Percentiles rank a stretch among this genome's conserved stretches.
Evolutionary conservation across 1,140 invertebrate genomes (phyloP).

Genomic region (Dendroctonus ponderosae): DNA sequence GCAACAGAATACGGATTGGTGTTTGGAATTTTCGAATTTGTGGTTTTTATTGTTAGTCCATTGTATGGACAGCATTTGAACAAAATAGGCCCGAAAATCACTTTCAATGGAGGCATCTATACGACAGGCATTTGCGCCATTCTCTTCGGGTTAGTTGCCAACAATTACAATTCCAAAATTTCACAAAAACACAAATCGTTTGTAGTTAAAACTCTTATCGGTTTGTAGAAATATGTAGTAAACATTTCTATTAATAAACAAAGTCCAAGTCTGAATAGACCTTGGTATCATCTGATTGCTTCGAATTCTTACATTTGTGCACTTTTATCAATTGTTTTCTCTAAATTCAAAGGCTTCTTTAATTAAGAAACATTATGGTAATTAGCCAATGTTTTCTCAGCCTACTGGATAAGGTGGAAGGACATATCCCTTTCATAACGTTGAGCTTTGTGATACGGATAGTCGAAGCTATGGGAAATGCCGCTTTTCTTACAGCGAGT

Average conservation of each 20-base stretch:
- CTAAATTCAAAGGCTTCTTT: too few relatives aligned
- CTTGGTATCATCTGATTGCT: too few relatives aligned
- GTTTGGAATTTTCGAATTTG: conserved; percentile 90
- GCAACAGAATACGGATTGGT: conserved; percentile 88
- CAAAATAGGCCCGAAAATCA: conserved; percentile 76
- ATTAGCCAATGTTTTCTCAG: conserved; percentile 51
- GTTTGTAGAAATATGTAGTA: too few relatives aligned
- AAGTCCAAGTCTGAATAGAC: too few relatives aligned
- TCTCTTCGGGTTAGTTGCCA: conserved; percentile 69
- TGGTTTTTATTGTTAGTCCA: conserved; percentile 85
- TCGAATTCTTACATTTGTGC: too few relatives aligned
- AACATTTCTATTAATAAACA: too few relatives aligned
- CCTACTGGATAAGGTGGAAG: conserved; percentile 77
- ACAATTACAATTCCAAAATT: too few relatives aligned
- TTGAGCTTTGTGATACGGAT: conserved; percentile 84
- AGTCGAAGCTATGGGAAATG: conserved; percentile 88
- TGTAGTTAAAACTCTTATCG: too few relatives aligned
- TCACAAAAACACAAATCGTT: too few relatives aligned
- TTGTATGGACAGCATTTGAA: conserved; percentile 84
- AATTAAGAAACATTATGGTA: background rate
- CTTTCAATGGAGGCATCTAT: conserved; percentile 85
- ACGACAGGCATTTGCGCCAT: conserved; percentile 81
- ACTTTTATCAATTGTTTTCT: too few relatives aligned
- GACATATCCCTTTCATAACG: conserved; percentile 78
- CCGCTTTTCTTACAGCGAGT: conserved; percentile 86